Evolutionary conservation across 2,113 vertebrate species (phyloP).

Genomic region (Electrona antarctica): DNA sequence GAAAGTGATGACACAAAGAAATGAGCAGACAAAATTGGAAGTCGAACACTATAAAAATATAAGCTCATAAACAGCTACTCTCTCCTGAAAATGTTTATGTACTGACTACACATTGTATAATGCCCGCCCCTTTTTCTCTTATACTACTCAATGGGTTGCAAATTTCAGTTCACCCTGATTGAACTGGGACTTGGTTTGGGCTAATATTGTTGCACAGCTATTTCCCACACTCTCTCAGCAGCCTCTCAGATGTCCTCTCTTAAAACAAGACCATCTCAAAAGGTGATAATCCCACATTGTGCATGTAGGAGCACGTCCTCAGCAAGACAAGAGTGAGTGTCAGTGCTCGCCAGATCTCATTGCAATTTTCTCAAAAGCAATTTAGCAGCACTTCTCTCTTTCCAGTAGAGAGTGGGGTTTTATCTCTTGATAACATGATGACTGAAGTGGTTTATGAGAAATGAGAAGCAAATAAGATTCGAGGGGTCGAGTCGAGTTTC

Average conservation of each 20-base stretch:
- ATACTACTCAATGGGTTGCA: no score
- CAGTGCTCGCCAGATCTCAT: constrained; percentile 3
- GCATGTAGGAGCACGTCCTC: constrained; percentile 59
- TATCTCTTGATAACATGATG: constrained; percentile 11
- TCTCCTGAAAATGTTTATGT: no score
- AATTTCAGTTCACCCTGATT: no score
- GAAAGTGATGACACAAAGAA: no score
- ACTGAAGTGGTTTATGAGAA: constrained; percentile 25
- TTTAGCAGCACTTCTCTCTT: constrained; percentile 12
- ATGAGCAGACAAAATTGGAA: no score
- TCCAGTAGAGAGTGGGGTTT: constrained; percentile 4
- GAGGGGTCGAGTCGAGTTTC: constrained; percentile 23
- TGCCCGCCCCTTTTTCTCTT: no score
- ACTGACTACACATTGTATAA: no score
- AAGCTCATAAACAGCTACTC: no score
- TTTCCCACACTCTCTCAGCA: constrained; percentile 8
- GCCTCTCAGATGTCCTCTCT: constrained; percentile 33
- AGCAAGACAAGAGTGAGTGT: constrained; percentile 5
- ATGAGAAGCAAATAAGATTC: constrained; percentile 21
- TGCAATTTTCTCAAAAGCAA: constrained; percentile 52
- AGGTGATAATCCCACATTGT: constrained; percentile 59
- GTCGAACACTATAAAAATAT: no score
- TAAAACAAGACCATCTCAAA: constrained; percentile 37
- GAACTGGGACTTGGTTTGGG: neutral
- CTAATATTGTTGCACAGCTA: neutral